Evolutionary conservation across 1,140 invertebrate genomes (phyloP), one percentile per base, ranked within the genome.

Genomic region (Megathymus violae): DNA sequence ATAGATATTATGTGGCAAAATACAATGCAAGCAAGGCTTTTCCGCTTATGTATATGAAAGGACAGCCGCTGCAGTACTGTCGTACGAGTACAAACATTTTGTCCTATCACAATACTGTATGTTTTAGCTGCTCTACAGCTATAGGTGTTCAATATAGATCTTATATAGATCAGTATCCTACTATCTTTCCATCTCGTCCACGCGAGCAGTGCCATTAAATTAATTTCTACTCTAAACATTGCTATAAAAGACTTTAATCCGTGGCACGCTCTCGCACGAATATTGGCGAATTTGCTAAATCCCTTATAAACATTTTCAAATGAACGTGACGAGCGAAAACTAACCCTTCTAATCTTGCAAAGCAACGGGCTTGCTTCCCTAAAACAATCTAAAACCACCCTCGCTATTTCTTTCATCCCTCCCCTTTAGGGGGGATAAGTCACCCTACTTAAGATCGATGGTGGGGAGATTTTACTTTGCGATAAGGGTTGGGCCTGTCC

Each of bases 371-470:
- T 54, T 27, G 59, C 16, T 47, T 64, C 73, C 76, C 79, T 67
- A 56, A 71, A 67, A 74, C 74, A 69, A 81, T 69, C 74, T 71
- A 64, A 46, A 62, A 52, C 69, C 74, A 79, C 76, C 79, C 79
- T 71, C 77, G 67, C 76, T 73, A 80, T 80, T 88, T 89, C 88
- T 83, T 88, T 85, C 78, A 76, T 70, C 75, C 82, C 80, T 71
- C 74, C 80, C 82, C 64, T 62, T n/a, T 38, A 38, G 69, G 75
- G 51, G 83, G 82, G 78, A 81, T 74, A 88, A 87, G 84, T 85
- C 84, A 86, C 85, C 85, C 84, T 56, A 56, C 52, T 90, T 90
- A 90, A 90, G 88, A 90, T 90, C 85, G 86, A 88, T 89, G 88
- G 84, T 78, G 76, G 86, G 83, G 78, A 80, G 81, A 85, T 79